Evolutionary conservation across 2,113 vertebrate genomes (phyloP).

Genomic region (Neomonachus schauinslandi): DNA sequence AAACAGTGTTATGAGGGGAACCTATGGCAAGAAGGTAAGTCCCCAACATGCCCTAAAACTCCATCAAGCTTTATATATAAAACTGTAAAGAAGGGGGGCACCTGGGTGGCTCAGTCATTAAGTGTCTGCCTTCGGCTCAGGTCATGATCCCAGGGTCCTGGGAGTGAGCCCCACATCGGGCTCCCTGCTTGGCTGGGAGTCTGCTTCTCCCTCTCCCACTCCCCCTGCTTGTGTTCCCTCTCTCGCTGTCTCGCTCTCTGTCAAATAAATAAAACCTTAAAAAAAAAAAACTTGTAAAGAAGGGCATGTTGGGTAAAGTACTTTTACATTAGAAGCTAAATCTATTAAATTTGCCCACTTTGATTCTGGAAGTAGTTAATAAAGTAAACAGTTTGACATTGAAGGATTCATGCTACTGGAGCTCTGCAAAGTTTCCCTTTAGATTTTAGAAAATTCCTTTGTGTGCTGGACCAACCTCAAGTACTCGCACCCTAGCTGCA

Average conservation of each 20-base stretch:
- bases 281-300: not conserved
- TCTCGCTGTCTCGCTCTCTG: too few species aligned
- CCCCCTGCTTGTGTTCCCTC: too few species aligned
- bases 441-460: conserved; percentile 21
- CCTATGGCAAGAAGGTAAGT: not conserved
- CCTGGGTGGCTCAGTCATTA: too few species aligned
- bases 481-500: not conserved
- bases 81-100: not conserved
- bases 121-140: too few species aligned
- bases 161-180: too few species aligned
- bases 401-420: not conserved
- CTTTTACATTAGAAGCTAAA: conserved; percentile 25
- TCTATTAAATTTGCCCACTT: not conserved
- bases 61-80: not conserved
- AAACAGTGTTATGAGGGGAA: not conserved
- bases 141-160: too few species aligned
- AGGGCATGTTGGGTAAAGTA: not conserved
- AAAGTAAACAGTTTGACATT: not conserved
- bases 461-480: not conserved
- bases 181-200: too few species aligned
- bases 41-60: not conserved
- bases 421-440: conserved; percentile 9
- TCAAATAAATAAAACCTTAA: too few species aligned
- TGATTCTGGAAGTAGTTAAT: not conserved
- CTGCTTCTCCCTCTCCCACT: too few species aligned